These are phyloP conservation scores for Drosophila kambysellisi DNA, from an alignment of 2,888 invertebrate genomes.

Conservation along the genomic window DNA sequence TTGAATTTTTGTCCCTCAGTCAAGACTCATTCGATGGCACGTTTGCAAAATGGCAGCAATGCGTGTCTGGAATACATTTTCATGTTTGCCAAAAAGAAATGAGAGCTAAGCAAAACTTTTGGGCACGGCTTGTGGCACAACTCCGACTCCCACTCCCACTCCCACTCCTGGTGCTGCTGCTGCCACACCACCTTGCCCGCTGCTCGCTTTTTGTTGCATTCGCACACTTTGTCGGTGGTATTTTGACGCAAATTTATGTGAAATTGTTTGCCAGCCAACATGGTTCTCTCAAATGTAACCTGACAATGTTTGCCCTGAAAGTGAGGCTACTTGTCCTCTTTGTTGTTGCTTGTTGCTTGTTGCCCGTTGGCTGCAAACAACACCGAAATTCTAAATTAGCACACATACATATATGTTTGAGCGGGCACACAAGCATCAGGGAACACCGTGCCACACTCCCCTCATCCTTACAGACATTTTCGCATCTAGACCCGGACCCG, in stretches of 20 bases:
- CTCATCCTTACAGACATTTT: background rate
- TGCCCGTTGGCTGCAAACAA: slow-evolving; percentile 19
- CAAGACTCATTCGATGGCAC: slow-evolving; percentile 82
- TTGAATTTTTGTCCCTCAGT: slow-evolving; percentile 18
- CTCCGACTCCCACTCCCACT: slow-evolving; percentile 2
- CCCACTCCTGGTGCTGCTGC: slow-evolving; percentile 2
- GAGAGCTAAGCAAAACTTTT: slow-evolving; percentile 51
- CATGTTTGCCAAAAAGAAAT: slow-evolving; percentile 71
- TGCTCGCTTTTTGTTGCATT: slow-evolving; percentile 56
- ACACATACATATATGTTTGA: slow-evolving; percentile 51
- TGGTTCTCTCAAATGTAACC: slow-evolving; percentile 71
- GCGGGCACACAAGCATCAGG: background rate
- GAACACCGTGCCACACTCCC: background rate
- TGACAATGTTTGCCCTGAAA: slow-evolving; percentile 25
- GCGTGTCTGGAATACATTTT: slow-evolving; percentile 84
- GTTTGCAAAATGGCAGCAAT: slow-evolving; percentile 84
- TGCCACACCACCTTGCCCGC: background rate
- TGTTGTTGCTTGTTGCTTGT: background rate
- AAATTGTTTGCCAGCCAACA: slow-evolving; percentile 64
- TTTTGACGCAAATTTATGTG: slow-evolving; percentile 71
- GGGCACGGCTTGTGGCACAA: slow-evolving; percentile 37
- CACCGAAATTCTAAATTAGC: slow-evolving; percentile 54
- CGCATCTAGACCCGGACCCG: background rate
- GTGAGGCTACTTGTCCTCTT: slow-evolving; percentile 8
- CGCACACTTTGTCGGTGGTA: slow-evolving; percentile 62